phyloP scores from a whole-genome alignment of 2,113 vertebrate genomes.

The Progne subis region DNA sequence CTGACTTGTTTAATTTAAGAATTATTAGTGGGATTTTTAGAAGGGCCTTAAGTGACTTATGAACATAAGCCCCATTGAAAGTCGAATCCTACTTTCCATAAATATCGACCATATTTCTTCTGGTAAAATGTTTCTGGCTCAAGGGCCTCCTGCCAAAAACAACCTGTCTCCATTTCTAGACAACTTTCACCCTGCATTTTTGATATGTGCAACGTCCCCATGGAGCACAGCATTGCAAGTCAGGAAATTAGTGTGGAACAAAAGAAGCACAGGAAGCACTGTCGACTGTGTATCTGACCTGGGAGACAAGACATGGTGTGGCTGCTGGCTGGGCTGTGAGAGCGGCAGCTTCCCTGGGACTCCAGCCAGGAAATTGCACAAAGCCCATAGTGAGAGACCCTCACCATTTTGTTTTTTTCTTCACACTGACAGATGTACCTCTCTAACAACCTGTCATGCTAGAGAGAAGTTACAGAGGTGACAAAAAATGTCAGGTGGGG shows the following conservation, averaged over 20 bases:
- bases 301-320: background rate
- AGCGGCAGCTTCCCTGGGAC: background rate
- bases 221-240: background rate
- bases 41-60: slow-evolving; percentile 63
- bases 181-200: slow-evolving; percentile 54
- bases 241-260: slow-evolving; percentile 55
- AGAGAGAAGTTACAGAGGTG: background rate
- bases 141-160: slow-evolving; percentile 63
- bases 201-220: slow-evolving; percentile 11
- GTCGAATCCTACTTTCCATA: slow-evolving; percentile 54
- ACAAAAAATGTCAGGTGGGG: background rate
- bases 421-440: slow-evolving; percentile 5
- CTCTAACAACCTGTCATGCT: background rate
- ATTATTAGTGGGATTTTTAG: slow-evolving; percentile 66
- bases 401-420: background rate
- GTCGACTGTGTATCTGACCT: background rate
- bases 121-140: slow-evolving; percentile 57
- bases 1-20: slow-evolving; percentile 64
- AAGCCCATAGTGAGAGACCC: background rate
- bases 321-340: background rate
- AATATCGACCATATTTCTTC: slow-evolving; percentile 58
- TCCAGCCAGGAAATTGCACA: slow-evolving; percentile 6
- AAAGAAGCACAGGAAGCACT: slow-evolving; percentile 28
- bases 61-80: slow-evolving; percentile 64
- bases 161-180: slow-evolving; percentile 66